Evolutionary conservation across 2,113 vertebrate genomes (phyloP).

Genomic region (Aramus guarauna): DNA sequence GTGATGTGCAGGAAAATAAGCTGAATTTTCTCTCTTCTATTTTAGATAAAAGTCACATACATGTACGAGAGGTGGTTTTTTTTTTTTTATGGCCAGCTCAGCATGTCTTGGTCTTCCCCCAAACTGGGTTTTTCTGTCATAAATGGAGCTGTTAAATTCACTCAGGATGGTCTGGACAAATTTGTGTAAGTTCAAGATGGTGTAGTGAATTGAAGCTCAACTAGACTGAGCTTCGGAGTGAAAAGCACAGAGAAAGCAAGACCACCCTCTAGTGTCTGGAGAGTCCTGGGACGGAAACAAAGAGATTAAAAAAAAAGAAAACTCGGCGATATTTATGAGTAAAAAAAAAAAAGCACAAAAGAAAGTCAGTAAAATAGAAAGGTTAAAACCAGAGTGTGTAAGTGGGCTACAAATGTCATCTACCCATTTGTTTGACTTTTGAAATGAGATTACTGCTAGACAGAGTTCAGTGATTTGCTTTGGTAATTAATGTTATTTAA

Average conservation of each 20-base stretch:
- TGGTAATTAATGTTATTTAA: neutral
- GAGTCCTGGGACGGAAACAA: neutral
- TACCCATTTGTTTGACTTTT: neutral
- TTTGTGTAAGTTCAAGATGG: neutral
- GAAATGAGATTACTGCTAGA: neutral
- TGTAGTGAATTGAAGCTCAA: neutral
- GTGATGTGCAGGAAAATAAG: neutral
- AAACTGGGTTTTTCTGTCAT: neutral
- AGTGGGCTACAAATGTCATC: neutral
- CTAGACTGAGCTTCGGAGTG: neutral
- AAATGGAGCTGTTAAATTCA: neutral
- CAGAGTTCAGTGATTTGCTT: neutral
- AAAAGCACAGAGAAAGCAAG: neutral
- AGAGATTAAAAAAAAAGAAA: neutral
- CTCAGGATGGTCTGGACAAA: neutral
- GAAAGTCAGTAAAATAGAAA: neutral
- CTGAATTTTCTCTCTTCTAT: neutral
- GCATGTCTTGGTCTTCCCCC: neutral
- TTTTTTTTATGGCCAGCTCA: no score
- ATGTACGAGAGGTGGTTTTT: rapidly evolving
- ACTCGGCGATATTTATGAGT: neutral
- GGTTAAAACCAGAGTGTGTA: neutral
- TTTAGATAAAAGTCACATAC: neutral
- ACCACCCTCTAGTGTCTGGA: slow-evolving; percentile 13
- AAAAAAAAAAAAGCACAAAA: neutral